These are phyloP conservation scores for Tetragnatha versicolor DNA, from an alignment of 1,140 invertebrate genomes.

Conservation along the genomic window DNA sequence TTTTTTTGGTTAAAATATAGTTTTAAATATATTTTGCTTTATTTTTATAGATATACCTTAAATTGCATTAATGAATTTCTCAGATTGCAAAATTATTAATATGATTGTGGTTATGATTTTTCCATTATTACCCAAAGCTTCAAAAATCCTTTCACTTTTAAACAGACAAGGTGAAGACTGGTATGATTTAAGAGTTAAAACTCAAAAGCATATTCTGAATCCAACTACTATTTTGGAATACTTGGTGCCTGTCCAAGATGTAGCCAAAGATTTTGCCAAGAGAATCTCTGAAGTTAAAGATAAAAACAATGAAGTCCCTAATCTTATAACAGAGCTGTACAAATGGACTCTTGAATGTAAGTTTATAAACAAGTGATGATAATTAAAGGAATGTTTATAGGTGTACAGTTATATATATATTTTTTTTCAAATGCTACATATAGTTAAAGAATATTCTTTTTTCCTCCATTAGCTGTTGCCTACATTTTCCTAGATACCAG, in stretches of 20 bases:
- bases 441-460: not conserved
- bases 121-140: no score
- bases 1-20: no score
- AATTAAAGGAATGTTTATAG: not conserved
- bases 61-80: no score
- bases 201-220: constrained; percentile 51
- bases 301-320: constrained; percentile 58
- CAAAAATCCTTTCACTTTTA: not conserved
- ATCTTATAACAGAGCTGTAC: constrained; percentile 60
- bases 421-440: not conserved
- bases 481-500: constrained; percentile 60
- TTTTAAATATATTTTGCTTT: no score
- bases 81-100: no score
- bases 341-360: constrained; percentile 65
- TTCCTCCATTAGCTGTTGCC: constrained; percentile 57
- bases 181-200: not conserved
- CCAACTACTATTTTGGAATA: constrained; percentile 52
- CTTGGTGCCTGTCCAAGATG: constrained; percentile 29
- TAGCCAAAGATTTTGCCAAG: constrained; percentile 53
- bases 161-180: constrained; percentile 36
- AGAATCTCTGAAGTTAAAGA: constrained; percentile 41
- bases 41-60: no score
- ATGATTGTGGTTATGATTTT: no score
- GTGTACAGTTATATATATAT: not conserved
- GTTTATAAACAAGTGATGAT: constrained; percentile 23